Percentiles rank a stretch among this genome's conserved stretches.
phyloP scores from a whole-genome alignment of 2,888 invertebrate species.

The Rhynchonema sp. region DNA sequence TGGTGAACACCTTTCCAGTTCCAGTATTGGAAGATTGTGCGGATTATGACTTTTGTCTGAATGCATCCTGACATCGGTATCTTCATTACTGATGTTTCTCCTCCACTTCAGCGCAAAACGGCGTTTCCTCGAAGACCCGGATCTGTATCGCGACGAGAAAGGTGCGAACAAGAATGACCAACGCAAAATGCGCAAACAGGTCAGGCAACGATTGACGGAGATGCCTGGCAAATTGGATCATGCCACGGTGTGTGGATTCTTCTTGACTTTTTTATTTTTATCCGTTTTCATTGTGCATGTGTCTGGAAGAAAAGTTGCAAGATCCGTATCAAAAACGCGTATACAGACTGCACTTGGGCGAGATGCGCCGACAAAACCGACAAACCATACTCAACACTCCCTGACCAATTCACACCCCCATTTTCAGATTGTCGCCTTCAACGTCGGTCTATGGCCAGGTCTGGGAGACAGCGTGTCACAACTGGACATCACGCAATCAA shows the following conservation, averaged over 20 bases:
- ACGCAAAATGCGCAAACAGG: constrained; percentile 45
- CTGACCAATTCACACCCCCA: too few relatives aligned
- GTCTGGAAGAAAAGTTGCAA: too few relatives aligned
- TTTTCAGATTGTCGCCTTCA: constrained; percentile 40
- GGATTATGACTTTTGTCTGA: too few relatives aligned
- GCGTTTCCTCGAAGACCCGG: constrained; percentile 57
- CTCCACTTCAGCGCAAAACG: constrained; percentile 50
- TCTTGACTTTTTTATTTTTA: constrained; percentile 21
- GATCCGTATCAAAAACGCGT: too few relatives aligned
- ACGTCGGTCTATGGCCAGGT: constrained; percentile 38
- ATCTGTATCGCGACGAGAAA: constrained; percentile 40
- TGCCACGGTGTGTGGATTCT: constrained; percentile 45
- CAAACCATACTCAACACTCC: too few relatives aligned
- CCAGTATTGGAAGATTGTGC: too few relatives aligned
- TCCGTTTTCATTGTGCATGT: neutral
- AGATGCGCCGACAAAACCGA: too few relatives aligned
- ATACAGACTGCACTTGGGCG: too few relatives aligned
- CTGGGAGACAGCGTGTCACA: neutral
- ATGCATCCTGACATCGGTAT: too few relatives aligned
- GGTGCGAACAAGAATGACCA: constrained; percentile 24
- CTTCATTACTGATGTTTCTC: too few relatives aligned
- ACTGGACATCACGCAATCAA: too few relatives aligned
- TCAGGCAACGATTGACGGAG: constrained; percentile 52
- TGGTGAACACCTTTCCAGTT: too few relatives aligned
- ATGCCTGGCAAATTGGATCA: constrained; percentile 74